Percentiles rank a stretch among this genome's conserved stretches.
Evolutionary conservation across 2,888 invertebrate species (phyloP).

Genomic region (Cephus spinipes): DNA sequence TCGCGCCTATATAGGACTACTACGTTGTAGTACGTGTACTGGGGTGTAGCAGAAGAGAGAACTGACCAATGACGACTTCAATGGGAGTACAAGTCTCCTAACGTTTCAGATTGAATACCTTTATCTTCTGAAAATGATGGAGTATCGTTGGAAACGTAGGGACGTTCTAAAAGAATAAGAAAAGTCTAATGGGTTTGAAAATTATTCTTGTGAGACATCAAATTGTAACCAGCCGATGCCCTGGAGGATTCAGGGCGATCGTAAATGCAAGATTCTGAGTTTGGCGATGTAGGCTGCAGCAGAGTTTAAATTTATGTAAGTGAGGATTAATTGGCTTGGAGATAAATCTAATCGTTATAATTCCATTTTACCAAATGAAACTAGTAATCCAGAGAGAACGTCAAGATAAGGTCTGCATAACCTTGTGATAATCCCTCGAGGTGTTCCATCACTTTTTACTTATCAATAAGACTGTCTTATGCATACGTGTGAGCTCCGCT

Average conservation of each 20-base stretch:
- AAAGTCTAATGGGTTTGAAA: too few species aligned
- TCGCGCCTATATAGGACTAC: background rate
- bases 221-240: background rate
- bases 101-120: background rate
- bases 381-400: background rate
- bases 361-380: background rate
- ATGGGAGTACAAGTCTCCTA: background rate
- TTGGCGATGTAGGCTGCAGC: background rate
- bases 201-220: background rate
- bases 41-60: background rate
- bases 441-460: background rate
- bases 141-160: too few species aligned
- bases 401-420: background rate
- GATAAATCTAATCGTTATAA: background rate
- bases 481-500: background rate
- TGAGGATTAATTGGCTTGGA: background rate
- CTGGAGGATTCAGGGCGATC: background rate
- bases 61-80: background rate
- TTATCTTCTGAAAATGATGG: background rate
- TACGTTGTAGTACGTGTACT: background rate
- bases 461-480: background rate
- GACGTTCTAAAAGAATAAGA: background rate
- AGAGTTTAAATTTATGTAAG: background rate
- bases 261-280: background rate
- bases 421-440: background rate